phyloP scores from a whole-genome alignment of 53 echinoderm and acorn worm genomes.

The Echinarachnius parma region DNA sequence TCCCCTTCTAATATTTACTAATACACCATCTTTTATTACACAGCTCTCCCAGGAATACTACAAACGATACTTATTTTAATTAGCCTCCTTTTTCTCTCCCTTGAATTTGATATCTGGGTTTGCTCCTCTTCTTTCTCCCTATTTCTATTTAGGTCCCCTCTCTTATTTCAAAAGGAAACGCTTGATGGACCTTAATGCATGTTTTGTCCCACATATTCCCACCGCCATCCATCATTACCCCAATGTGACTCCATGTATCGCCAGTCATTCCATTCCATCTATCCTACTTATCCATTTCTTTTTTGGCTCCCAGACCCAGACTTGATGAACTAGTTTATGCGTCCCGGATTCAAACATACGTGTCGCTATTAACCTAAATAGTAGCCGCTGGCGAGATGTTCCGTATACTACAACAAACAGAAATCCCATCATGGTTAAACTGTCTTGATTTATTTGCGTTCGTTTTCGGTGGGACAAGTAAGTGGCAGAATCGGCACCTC shows the following conservation, averaged over 20 bases:
- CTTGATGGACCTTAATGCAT: too few species aligned
- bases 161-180: too few species aligned
- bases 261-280: too few species aligned
- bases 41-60: too few species aligned
- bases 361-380: slow-evolving; percentile 36
- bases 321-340: slow-evolving; percentile 25
- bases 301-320: not conserved
- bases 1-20: too few species aligned
- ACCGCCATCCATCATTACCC: slow-evolving; percentile 22
- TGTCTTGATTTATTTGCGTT: not conserved
- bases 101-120: slow-evolving; percentile 10
- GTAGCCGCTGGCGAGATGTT: too few species aligned
- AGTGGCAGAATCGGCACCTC: too few species aligned
- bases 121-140: not conserved
- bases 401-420: not conserved
- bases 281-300: too few species aligned
- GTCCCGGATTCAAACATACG: slow-evolving; percentile 20
- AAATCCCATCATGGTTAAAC: not conserved
- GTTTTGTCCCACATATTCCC: too few species aligned
- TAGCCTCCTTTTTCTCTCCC: not conserved
- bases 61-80: not conserved
- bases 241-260: slow-evolving; percentile 16
- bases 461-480: too few species aligned
- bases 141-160: not conserved
- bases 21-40: too few species aligned